Evolutionary conservation across 2,113 vertebrate species (phyloP).

Genomic region (Oncorhynchus nerka): DNA sequence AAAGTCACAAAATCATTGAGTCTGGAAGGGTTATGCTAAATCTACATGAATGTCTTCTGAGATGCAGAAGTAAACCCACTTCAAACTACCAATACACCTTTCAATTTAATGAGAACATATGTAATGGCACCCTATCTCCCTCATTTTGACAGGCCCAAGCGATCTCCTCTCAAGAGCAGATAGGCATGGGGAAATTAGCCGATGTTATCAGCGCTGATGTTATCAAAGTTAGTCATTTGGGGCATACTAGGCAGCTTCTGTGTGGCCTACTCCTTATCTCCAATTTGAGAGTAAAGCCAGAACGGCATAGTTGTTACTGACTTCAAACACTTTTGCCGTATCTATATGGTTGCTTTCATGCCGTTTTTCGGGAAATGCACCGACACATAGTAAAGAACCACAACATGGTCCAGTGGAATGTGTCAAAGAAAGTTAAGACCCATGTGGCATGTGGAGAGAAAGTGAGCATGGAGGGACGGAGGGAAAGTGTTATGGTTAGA

Average conservation of each 20-base stretch:
- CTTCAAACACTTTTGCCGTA: not conserved
- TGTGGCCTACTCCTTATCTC: not conserved
- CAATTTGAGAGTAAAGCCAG: not conserved
- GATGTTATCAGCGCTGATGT: not conserved
- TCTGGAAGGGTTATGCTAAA: no score
- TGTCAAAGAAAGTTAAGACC: not conserved
- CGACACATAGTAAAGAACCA: not conserved
- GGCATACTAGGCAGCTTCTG: not conserved
- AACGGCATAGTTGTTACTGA: not conserved
- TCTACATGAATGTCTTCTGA: not conserved
- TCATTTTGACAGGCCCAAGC: not conserved
- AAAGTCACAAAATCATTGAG: no score
- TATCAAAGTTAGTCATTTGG: not conserved
- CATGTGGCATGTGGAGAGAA: not conserved
- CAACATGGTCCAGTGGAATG: not conserved
- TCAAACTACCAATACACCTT: not conserved
- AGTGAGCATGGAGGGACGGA: not conserved
- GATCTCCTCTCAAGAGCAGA: not conserved
- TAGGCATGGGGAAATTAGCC: not conserved
- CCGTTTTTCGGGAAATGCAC: not conserved
- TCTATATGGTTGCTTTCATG: not conserved
- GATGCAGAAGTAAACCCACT: not conserved
- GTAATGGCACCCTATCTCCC: not conserved
- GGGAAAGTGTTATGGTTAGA: not conserved
- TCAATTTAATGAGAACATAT: not conserved